Percentiles rank a stretch among this genome's conserved stretches.
These are phyloP conservation scores for Circaetus cinerascens DNA, from an alignment of 2,113 vertebrate species.

Conservation along the genomic window DNA sequence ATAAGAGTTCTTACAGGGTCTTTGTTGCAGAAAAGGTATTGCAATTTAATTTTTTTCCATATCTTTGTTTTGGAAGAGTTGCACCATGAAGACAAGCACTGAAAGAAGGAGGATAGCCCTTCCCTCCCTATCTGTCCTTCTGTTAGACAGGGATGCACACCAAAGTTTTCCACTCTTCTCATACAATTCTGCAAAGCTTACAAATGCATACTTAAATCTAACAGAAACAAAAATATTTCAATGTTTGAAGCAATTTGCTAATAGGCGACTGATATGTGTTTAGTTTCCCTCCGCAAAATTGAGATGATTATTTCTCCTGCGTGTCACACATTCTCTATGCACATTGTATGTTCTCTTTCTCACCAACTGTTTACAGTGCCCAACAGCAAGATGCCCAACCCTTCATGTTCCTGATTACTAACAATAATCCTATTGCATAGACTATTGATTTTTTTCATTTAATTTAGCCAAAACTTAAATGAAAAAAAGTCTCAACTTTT, in stretches of 20 bases:
- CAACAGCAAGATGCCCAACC: not conserved
- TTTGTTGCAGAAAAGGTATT: not conserved
- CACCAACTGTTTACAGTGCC: not conserved
- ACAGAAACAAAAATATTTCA: not conserved
- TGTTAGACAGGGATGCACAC: not conserved
- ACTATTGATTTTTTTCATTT: not conserved
- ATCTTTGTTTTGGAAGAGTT: not conserved
- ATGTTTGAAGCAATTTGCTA: not conserved
- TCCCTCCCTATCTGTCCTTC: not conserved
- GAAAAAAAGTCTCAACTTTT: not conserved
- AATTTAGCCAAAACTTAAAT: not conserved
- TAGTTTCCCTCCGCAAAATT: not conserved
- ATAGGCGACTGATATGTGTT: not conserved
- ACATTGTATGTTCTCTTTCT: not conserved
- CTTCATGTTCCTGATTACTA: not conserved
- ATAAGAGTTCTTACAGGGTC: not conserved
- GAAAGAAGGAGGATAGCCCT: not conserved
- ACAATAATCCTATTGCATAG: not conserved
- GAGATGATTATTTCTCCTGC: not conserved
- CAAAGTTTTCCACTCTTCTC: not conserved
- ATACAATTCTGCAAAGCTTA: not conserved
- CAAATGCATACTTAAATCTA: not conserved
- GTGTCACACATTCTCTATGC: not conserved
- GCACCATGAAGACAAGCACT: not conserved
- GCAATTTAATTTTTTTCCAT: not conserved